These are phyloP conservation scores for Heliocidaris tuberculata DNA, from an alignment of 35 echinoderm and acorn worm species.

Conservation along the genomic window DNA sequence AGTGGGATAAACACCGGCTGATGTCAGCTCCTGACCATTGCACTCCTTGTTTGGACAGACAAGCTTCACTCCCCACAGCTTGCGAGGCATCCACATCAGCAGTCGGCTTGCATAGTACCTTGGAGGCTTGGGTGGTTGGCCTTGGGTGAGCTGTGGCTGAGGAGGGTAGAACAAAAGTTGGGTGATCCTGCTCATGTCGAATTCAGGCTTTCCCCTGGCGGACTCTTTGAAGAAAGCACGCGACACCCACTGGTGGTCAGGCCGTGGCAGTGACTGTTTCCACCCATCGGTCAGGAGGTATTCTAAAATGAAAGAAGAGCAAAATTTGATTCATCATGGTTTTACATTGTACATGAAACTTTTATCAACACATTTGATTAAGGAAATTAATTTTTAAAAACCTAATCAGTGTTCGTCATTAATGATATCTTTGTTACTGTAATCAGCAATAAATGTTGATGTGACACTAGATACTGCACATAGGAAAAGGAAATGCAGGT, in stretches of 20 bases:
- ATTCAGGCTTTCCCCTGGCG: conserved; percentile 43
- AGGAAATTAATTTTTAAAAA: too few species aligned
- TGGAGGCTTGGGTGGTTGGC: conserved; percentile 30
- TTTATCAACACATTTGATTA: too few species aligned
- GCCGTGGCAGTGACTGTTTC: conserved; percentile 49
- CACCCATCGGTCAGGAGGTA: conserved; percentile 50
- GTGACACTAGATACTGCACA: too few species aligned
- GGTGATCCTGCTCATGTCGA: conserved; percentile 41
- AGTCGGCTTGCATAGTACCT: conserved; percentile 43
- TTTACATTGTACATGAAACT: too few species aligned
- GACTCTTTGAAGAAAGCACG: conserved; percentile 56
- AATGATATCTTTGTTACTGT: too few species aligned
- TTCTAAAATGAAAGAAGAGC: background rate
- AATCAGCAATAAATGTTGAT: too few species aligned
- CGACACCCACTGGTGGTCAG: conserved; percentile 59
- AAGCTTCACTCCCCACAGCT: conserved; percentile 41
- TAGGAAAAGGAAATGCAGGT: too few species aligned
- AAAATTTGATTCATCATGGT: too few species aligned
- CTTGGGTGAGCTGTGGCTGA: background rate
- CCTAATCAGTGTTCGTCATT: too few species aligned
- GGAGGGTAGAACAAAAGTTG: conserved; percentile 61
- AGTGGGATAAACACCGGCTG: conserved; percentile 37
- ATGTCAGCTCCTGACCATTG: conserved; percentile 46
- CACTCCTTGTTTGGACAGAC: conserved; percentile 41
- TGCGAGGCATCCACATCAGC: conserved; percentile 56